Conservation (phyloP, 2,113 vertebrate genomes). For the Leptobrachium ailaonicum region DNA sequence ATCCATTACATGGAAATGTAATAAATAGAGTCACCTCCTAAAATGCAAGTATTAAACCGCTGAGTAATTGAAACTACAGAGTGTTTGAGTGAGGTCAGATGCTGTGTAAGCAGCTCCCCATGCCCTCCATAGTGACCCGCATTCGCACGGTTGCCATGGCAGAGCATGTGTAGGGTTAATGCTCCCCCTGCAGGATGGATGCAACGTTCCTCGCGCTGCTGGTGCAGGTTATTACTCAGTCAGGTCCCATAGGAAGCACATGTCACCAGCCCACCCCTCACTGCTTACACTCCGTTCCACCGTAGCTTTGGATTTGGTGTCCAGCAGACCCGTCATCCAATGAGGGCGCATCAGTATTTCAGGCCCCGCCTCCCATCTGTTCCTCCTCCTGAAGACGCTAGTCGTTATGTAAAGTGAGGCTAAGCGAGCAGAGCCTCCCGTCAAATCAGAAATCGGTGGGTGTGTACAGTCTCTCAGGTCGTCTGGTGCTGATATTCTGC, state of each 20-base stretch:
- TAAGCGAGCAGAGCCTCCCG: not conserved
- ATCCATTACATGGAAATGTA: too few relatives aligned
- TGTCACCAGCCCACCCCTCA: not conserved
- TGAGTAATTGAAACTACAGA: too few relatives aligned
- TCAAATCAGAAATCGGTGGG: not conserved
- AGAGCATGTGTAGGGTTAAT: too few relatives aligned
- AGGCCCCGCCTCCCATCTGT: constrained; percentile 4
- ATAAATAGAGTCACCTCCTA: too few relatives aligned
- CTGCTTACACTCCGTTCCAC: not conserved
- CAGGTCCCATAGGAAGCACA: not conserved
- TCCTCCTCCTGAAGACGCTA: not conserved
- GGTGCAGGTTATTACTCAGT: not conserved
- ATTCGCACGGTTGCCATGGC: too few relatives aligned
- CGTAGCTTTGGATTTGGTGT: not conserved
- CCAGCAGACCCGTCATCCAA: not conserved
- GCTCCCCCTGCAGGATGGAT: too few relatives aligned
- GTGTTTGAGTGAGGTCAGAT: too few relatives aligned
- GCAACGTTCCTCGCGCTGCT: not conserved
- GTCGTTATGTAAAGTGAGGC: constrained; percentile 4
- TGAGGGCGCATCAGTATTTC: not conserved
- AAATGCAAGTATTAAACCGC: too few relatives aligned
- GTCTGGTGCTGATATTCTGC: not conserved
- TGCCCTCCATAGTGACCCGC: too few relatives aligned
- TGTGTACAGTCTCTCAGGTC: not conserved
- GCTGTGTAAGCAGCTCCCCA: too few relatives aligned